Conservation (phyloP, 2,888 invertebrate species). For the Melieria omissa region DNA sequence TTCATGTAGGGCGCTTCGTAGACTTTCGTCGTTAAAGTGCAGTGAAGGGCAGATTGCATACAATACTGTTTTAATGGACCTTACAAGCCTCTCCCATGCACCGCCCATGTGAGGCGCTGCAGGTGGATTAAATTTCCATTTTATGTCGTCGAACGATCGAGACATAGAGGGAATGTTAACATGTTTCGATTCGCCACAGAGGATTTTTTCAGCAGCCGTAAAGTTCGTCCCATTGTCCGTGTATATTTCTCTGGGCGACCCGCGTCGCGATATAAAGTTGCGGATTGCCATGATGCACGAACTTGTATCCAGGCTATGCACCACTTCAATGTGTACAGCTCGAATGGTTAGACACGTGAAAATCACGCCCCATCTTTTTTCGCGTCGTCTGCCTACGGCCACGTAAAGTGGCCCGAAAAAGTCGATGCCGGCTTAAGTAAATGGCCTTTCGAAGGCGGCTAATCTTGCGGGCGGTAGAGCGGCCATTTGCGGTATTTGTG, state of each 20-base stretch:
- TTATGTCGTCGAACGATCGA: not conserved
- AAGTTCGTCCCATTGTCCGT: slow-evolving; percentile 14
- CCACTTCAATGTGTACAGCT: slow-evolving; percentile 38
- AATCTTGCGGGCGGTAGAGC: not conserved
- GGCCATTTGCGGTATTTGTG: slow-evolving; percentile 26
- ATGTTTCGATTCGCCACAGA: slow-evolving; percentile 4
- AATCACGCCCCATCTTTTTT: too few relatives aligned
- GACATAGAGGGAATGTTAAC: not conserved
- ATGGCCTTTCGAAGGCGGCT: not conserved
- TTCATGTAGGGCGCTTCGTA: not conserved
- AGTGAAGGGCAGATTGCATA: slow-evolving; percentile 13
- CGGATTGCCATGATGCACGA: not conserved
- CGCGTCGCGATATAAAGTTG: slow-evolving; percentile 42
- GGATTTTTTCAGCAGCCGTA: slow-evolving; percentile 18
- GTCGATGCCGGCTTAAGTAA: slow-evolving; percentile 19
- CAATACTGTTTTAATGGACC: slow-evolving; percentile 29
- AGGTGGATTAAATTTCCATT: slow-evolving; percentile 5
- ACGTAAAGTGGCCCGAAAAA: slow-evolving; percentile 39
- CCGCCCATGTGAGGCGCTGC: slow-evolving; percentile 16
- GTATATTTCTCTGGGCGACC: slow-evolving; percentile 1
- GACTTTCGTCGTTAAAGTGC: slow-evolving; percentile 1
- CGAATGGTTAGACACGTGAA: slow-evolving; percentile 39
- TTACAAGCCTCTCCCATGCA: not conserved
- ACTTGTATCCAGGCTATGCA: slow-evolving; percentile 30
- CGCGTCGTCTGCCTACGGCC: too few relatives aligned